Conservation (phyloP, 2,113 vertebrate genomes). For the Gymnobelideus leadbeateri region DNA sequence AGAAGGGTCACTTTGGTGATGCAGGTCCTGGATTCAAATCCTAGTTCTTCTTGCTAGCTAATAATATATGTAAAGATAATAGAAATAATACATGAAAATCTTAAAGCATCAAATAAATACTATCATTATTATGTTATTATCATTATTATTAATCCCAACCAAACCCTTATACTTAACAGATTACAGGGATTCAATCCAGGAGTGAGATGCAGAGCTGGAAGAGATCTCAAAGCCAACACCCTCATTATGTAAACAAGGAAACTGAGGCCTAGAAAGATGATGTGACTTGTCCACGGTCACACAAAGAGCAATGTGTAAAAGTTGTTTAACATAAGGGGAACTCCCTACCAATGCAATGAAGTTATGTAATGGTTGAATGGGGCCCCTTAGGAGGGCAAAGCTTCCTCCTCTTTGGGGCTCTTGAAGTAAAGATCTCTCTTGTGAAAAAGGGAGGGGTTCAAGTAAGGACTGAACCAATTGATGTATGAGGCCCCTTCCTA, state of each 20-base stretch:
- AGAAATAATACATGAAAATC: not conserved
- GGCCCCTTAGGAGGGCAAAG: no score
- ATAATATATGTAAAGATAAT: not conserved
- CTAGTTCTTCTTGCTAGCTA: no score
- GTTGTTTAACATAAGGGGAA: not conserved
- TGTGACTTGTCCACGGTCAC: no score
- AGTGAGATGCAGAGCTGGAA: not conserved
- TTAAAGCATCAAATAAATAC: not conserved
- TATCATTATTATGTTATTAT: no score
- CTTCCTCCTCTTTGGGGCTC: no score
- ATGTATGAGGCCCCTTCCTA: no score
- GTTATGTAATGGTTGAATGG: not conserved
- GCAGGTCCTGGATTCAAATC: no score
- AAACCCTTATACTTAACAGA: not conserved
- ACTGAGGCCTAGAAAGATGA: not conserved
- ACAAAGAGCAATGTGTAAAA: no score
- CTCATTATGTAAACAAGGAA: not conserved
- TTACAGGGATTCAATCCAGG: not conserved
- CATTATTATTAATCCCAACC: not conserved
- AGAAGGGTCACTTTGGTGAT: no score
- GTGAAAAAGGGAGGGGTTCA: no score
- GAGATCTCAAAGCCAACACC: not conserved
- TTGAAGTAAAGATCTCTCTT: no score
- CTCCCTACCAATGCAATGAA: not conserved
- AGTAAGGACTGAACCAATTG: no score